A percentile compares a stretch with the other conserved stretches of the same genome.
Evolutionary conservation across 2,888 invertebrate species (phyloP).

Genomic region (Geophilus truncorum): DNA sequence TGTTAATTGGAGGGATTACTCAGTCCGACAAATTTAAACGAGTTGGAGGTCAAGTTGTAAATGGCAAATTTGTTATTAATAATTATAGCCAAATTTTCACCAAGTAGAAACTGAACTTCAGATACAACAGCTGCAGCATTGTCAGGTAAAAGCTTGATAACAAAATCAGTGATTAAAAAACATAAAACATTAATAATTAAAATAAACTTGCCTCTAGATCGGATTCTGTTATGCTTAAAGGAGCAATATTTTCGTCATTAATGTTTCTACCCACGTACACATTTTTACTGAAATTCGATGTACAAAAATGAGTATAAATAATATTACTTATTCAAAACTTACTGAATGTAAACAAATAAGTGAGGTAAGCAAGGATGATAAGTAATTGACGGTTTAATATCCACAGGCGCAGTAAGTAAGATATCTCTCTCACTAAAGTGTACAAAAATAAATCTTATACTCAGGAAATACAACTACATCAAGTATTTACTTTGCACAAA

Average conservation of each 20-base stretch:
- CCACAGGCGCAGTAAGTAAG: neutral
- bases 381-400: neutral
- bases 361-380: neutral
- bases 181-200: neutral
- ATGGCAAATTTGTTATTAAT: neutral
- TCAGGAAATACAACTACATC: neutral
- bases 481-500: neutral
- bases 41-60: neutral
- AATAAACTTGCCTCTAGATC: neutral
- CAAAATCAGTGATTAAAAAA: neutral
- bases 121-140: neutral
- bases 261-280: neutral
- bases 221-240: neutral
- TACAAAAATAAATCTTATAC: neutral
- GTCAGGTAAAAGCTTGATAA: neutral
- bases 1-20: neutral
- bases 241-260: neutral
- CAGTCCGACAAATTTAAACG: neutral
- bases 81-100: neutral
- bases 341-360: neutral
- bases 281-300: neutral
- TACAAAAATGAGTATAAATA: neutral
- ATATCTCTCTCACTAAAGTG: neutral
- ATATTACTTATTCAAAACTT: neutral
- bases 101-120: neutral